Percentiles rank a stretch among this genome's conserved stretches.
Conservation (phyloP, 2,797 vertebrate species). For the Lophotriccus pileatus region DNA sequence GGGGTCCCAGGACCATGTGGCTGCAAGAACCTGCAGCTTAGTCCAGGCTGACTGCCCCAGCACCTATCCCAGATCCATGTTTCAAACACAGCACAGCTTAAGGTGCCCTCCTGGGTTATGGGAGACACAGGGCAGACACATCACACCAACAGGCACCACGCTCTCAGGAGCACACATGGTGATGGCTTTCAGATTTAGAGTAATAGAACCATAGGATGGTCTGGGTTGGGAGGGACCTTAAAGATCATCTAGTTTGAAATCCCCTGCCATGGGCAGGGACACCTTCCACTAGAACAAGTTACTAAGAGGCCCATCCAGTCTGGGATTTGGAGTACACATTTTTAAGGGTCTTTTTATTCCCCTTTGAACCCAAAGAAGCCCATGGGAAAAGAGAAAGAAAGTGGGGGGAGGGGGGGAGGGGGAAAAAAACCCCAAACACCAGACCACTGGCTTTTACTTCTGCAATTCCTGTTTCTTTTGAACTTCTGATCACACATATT, state of each 20-base stretch:
- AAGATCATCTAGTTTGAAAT: neutral
- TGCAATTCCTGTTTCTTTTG: neutral
- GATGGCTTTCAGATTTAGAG: neutral
- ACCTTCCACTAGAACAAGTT: neutral
- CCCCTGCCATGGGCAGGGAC: neutral
- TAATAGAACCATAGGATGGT: neutral
- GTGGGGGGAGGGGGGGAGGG: too few relatives aligned
- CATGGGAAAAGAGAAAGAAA: neutral
- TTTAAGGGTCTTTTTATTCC: neutral
- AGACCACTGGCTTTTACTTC: neutral
- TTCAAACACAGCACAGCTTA: neutral
- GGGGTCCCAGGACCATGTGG: neutral
- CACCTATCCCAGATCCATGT: neutral
- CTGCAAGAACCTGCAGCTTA: neutral
- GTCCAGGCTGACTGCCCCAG: neutral
- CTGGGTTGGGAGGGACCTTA: neutral
- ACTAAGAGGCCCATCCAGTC: neutral
- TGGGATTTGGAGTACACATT: neutral
- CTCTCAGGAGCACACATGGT: rapidly evolving
- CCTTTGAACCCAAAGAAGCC: neutral
- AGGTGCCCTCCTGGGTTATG: neutral
- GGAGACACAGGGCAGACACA: neutral
- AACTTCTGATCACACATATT: neutral
- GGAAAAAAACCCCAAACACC: too few relatives aligned
- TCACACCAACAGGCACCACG: rapidly evolving